These are phyloP conservation scores for Lathronympha strigana DNA, from an alignment of 2,888 invertebrate species.

Conservation along the genomic window DNA sequence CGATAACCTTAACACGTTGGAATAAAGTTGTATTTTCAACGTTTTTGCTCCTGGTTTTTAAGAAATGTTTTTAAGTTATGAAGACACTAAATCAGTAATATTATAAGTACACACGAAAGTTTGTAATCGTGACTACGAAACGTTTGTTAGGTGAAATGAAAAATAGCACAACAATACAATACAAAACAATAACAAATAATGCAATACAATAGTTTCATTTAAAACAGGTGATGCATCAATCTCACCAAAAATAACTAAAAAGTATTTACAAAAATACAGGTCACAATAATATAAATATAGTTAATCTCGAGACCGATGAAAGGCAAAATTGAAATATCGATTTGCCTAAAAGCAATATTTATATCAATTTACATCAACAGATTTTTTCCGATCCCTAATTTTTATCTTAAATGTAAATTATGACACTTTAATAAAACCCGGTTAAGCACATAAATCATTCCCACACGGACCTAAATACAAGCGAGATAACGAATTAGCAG, in stretches of 20 bases:
- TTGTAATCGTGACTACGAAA: slow-evolving; percentile 8
- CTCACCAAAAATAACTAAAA: too few species aligned
- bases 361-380: background rate
- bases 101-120: slow-evolving; percentile 20
- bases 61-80: slow-evolving; percentile 27
- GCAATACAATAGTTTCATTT: background rate
- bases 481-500: slow-evolving; percentile 27
- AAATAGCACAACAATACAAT: too few species aligned
- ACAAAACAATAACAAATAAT: background rate
- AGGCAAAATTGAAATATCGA: background rate
- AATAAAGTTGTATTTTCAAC: slow-evolving; percentile 11
- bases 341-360: background rate
- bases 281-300: too few species aligned
- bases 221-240: background rate
- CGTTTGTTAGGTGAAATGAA: background rate
- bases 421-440: background rate
- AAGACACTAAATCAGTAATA: slow-evolving; percentile 17
- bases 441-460: slow-evolving; percentile 27
- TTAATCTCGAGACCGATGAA: too few species aligned
- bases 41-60: background rate
- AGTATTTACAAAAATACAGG: too few species aligned
- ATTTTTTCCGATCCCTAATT: slow-evolving; percentile 8
- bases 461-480: slow-evolving; percentile 23
- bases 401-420: slow-evolving; percentile 17
- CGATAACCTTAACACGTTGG: slow-evolving; percentile 1